phyloP scores from a whole-genome alignment of 2,797 vertebrate species.

The Cetoscarus ocellatus region DNA sequence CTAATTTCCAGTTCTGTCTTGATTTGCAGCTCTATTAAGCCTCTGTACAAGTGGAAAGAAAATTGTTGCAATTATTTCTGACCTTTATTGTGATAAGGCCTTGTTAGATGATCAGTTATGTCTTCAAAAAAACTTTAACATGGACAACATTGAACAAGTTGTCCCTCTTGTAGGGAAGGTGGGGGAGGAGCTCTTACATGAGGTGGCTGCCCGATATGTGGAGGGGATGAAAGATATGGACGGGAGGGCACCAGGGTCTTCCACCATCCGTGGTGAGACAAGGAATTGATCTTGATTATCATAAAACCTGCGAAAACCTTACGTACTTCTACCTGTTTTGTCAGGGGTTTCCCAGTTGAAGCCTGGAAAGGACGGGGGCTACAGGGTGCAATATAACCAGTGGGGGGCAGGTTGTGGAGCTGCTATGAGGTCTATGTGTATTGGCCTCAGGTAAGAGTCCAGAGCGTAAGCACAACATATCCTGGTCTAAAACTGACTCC shows the following conservation, averaged over 20 bases:
- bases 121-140: constrained; percentile 26
- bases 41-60: constrained; percentile 28
- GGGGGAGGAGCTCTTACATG: constrained; percentile 79
- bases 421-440: constrained; percentile 92
- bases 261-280: constrained; percentile 84
- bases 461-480: no score
- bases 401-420: constrained; percentile 87
- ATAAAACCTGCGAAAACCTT: not conserved
- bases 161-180: constrained; percentile 48
- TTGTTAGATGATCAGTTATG: constrained; percentile 29
- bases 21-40: constrained; percentile 56
- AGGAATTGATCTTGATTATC: not conserved
- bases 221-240: constrained; percentile 91
- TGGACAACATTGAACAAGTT: constrained; percentile 7
- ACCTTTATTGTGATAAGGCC: constrained; percentile 56
- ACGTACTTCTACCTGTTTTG: not conserved
- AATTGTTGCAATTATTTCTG: constrained; percentile 42
- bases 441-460: constrained; percentile 86
- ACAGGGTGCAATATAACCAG: constrained; percentile 85
- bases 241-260: constrained; percentile 87
- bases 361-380: constrained; percentile 84
- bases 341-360: constrained; percentile 86
- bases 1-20: constrained; percentile 54
- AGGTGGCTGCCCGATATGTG: constrained; percentile 83
- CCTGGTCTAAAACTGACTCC: no score